Evolutionary conservation across 2,888 invertebrate genomes (phyloP).

Genomic region (Euproctis similis): DNA sequence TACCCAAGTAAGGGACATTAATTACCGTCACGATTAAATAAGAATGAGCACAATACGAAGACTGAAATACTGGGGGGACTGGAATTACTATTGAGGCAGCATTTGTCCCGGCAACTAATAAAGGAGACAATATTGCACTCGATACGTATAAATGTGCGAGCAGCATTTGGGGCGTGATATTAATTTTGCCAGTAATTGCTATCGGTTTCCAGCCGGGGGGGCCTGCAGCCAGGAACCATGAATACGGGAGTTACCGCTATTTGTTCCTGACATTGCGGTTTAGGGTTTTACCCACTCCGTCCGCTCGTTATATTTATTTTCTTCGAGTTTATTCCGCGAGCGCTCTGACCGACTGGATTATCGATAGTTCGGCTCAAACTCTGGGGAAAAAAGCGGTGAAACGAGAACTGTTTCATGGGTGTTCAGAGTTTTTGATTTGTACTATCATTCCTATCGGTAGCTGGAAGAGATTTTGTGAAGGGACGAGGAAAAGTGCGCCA

Average conservation of each 20-base stretch:
- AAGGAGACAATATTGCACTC: conserved; percentile 76
- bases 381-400: too few relatives aligned
- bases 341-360: conserved; percentile 57
- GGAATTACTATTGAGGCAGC: conserved; percentile 59
- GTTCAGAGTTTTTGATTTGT: too few relatives aligned
- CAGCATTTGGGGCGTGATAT: conserved; percentile 74
- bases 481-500: too few relatives aligned
- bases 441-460: too few relatives aligned
- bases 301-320: conserved; percentile 68
- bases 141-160: conserved; percentile 73
- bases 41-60: conserved; percentile 61
- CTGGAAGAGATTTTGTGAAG: too few relatives aligned
- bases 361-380: conserved; percentile 40
- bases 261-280: conserved; percentile 74
- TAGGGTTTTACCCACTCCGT: conserved; percentile 63
- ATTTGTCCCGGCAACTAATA: conserved; percentile 73
- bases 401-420: too few relatives aligned
- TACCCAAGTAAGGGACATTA: conserved; percentile 51
- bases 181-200: conserved; percentile 75
- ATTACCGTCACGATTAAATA: conserved; percentile 68
- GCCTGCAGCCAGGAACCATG: conserved; percentile 73
- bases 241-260: conserved; percentile 75
- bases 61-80: conserved; percentile 50
- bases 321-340: conserved; percentile 64
- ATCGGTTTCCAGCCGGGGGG: conserved; percentile 67